Evolutionary conservation across 2,113 vertebrate genomes (phyloP).

Genomic region (Nesospiza acunhae): DNA sequence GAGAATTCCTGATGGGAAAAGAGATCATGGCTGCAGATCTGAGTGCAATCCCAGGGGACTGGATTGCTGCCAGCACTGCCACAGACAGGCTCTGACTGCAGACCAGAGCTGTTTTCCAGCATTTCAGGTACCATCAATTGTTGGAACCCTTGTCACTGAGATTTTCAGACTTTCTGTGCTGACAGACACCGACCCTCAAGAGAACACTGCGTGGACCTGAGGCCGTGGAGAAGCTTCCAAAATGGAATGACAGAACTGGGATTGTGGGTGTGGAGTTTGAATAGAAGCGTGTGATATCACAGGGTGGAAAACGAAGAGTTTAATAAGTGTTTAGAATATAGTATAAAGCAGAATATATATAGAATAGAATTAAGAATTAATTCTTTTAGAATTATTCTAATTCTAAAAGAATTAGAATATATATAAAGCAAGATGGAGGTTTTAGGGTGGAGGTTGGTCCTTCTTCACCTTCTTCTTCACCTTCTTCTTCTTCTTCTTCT

Average conservation of each 20-base stretch:
- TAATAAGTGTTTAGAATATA: neutral
- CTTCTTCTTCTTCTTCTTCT: neutral
- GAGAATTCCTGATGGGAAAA: neutral
- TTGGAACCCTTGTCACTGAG: neutral
- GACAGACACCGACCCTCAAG: neutral
- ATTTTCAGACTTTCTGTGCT: neutral
- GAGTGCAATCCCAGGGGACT: neutral
- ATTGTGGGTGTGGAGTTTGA: neutral
- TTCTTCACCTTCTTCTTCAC: no score
- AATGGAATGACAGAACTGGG: neutral
- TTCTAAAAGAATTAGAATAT: no score
- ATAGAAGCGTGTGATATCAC: neutral
- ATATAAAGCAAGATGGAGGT: neutral
- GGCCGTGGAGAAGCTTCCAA: neutral
- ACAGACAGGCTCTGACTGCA: neutral
- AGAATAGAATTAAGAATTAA: no score
- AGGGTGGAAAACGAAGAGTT: neutral
- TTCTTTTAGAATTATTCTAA: no score
- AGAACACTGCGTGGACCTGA: neutral
- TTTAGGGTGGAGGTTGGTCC: fast-evolving
- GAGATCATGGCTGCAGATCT: neutral
- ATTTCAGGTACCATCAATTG: neutral
- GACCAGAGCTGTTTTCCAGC: neutral
- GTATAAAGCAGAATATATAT: no score
- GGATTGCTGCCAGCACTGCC: neutral